phyloP scores from a whole-genome alignment of 2,113 vertebrate species.

The Grus americana region DNA sequence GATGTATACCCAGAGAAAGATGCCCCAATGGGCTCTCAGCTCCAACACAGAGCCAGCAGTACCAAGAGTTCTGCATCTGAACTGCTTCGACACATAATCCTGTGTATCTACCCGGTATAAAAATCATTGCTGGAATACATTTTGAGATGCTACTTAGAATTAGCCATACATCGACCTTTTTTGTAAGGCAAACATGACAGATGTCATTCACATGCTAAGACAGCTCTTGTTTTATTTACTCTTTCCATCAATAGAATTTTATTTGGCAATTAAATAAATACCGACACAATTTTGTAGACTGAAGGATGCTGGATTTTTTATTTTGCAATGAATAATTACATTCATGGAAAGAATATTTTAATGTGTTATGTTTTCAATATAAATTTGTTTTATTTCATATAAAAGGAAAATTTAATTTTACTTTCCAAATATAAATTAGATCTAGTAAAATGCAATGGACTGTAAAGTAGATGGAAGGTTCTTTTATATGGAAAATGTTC shows the following conservation, averaged over 20 bases:
- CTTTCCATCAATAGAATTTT: not conserved
- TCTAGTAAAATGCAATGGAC: constrained; percentile 28
- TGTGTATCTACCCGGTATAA: constrained; percentile 52
- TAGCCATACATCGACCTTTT: not conserved
- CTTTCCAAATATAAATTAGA: constrained; percentile 14
- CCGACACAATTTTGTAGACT: not conserved
- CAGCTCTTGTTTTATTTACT: not conserved
- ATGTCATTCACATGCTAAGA: not conserved
- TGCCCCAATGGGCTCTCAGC: not conserved
- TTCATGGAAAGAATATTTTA: not conserved
- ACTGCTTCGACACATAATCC: constrained; percentile 46
- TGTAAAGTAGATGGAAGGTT: constrained; percentile 4
- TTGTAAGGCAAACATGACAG: not conserved
- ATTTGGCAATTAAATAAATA: not conserved
- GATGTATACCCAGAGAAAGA: not conserved
- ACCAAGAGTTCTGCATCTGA: constrained; percentile 41
- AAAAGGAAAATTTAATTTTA: constrained; percentile 30
- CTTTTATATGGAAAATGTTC: constrained; percentile 26
- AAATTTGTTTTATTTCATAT: not conserved
- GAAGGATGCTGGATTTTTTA: not conserved
- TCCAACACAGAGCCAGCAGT: not conserved
- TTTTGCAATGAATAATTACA: not conserved
- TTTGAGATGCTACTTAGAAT: constrained; percentile 76
- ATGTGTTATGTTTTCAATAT: not conserved
- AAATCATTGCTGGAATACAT: constrained; percentile 51